Evolutionary conservation across 2,113 vertebrate species (phyloP).

Genomic region (Irena cyanogastra): DNA sequence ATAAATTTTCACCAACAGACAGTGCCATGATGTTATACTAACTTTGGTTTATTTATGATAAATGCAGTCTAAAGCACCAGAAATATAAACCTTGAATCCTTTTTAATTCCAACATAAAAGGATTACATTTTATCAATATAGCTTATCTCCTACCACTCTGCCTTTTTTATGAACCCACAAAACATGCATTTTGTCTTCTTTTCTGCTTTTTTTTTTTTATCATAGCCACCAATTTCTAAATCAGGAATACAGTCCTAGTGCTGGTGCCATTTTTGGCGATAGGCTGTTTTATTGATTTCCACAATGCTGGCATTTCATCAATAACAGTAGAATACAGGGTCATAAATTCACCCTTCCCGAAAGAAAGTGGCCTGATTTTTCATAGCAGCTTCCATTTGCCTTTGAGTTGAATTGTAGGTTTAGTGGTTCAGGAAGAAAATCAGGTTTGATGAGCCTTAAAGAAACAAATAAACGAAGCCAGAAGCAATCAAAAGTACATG

Average conservation of each 20-base stretch:
- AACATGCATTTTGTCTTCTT: not conserved
- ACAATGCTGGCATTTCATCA: not conserved
- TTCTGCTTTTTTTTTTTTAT: not conserved
- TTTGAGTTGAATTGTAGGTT: not conserved
- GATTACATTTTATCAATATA: slow-evolving; percentile 34
- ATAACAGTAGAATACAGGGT: not conserved
- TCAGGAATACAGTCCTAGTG: not conserved
- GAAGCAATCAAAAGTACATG: slow-evolving; percentile 48
- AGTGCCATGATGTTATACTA: not conserved
- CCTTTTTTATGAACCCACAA: slow-evolving; percentile 20
- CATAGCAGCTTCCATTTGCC: not conserved
- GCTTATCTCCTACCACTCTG: not conserved
- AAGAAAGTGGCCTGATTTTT: not conserved
- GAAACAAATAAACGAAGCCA: slow-evolving; percentile 44
- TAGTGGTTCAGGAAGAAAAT: not conserved
- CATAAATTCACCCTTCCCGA: not conserved
- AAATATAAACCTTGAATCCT: slow-evolving; percentile 34
- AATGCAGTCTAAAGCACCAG: slow-evolving; percentile 7
- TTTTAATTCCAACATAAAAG: slow-evolving; percentile 51
- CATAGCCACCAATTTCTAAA: not conserved
- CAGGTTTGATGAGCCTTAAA: slow-evolving; percentile 26
- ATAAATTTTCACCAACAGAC: slow-evolving; percentile 19
- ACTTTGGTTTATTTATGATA: slow-evolving; percentile 41
- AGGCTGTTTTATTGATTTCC: not conserved
- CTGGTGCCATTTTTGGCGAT: not conserved